Percentiles rank a stretch among this genome's conserved stretches.
Conservation (phyloP, 64 coral and sea anemone genomes). For the Montipora capricornis region DNA sequence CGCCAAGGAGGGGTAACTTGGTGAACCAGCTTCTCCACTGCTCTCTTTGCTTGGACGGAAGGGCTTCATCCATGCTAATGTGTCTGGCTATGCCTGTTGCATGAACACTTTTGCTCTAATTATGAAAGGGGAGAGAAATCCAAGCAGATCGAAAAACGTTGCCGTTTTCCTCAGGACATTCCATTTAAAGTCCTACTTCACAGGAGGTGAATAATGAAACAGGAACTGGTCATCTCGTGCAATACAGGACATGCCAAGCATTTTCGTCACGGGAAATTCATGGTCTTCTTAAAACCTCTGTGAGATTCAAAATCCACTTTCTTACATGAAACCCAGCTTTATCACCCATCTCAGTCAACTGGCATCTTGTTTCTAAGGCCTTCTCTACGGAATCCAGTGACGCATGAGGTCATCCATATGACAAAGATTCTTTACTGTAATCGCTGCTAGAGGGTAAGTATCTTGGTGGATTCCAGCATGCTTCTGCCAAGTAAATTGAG, state of each 20-base stretch:
- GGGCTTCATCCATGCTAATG: constrained; percentile 17
- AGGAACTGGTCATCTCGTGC: constrained; percentile 56
- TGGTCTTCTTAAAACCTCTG: constrained; percentile 57
- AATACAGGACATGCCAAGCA: constrained; percentile 60
- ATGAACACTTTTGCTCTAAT: constrained; percentile 57
- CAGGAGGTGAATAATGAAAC: constrained; percentile 36
- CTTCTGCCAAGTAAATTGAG: constrained; percentile 77
- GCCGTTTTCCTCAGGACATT: constrained; percentile 55
- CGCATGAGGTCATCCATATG: constrained; percentile 67
- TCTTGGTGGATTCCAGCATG: constrained; percentile 50
- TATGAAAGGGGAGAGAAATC: constrained; percentile 26
- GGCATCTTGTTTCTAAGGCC: constrained; percentile 38
- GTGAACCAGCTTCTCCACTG: constrained; percentile 61
- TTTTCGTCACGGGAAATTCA: constrained; percentile 72
- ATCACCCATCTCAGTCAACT: constrained; percentile 50
- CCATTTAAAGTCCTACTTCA: constrained; percentile 32
- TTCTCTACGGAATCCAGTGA: constrained; percentile 48
- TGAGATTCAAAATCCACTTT: constrained; percentile 65
- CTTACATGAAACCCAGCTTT: constrained; percentile 64
- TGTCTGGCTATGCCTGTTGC: constrained; percentile 54
- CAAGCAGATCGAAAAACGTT: constrained; percentile 43
- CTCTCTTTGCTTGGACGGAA: constrained; percentile 16
- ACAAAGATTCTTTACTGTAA: constrained; percentile 43
- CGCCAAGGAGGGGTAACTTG: constrained; percentile 34
- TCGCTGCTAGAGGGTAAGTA: constrained; percentile 43